These are phyloP conservation scores for Peromyscus melanophrys DNA, from an alignment of 2,797 vertebrate genomes.

Conservation along the genomic window DNA sequence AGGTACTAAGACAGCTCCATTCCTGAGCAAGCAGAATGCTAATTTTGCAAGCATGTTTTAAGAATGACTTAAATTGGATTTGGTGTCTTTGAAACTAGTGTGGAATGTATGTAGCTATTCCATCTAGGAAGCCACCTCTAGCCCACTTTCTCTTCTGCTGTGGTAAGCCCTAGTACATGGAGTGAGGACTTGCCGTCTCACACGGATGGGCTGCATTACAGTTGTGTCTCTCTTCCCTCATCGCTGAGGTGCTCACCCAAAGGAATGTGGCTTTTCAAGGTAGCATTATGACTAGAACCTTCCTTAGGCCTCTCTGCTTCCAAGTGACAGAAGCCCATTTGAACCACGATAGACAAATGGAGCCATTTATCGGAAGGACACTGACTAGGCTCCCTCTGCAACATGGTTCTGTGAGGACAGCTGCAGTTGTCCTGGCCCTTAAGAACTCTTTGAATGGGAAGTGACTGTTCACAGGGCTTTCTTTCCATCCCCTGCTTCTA, in stretches of 20 bases:
- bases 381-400: background rate
- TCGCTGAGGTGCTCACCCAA: background rate
- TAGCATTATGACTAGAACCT: background rate
- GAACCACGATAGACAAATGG: background rate
- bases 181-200: background rate
- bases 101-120: background rate
- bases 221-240: background rate
- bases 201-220: background rate
- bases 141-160: rapidly evolving
- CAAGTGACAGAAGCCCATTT: background rate
- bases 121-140: background rate
- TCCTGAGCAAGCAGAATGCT: background rate
- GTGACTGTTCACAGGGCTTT: background rate
- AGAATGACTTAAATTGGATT: background rate
- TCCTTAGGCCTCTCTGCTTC: background rate
- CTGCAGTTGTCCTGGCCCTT: background rate
- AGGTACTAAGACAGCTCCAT: background rate
- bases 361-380: background rate
- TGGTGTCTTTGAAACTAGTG: background rate
- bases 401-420: background rate
- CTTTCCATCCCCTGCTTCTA: background rate
- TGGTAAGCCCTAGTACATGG: background rate
- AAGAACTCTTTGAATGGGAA: background rate
- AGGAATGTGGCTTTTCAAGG: background rate
- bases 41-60: background rate